These are phyloP conservation scores for Phyllotis vaccarum DNA, from an alignment of 2,797 vertebrate genomes.

Conservation along the genomic window DNA sequence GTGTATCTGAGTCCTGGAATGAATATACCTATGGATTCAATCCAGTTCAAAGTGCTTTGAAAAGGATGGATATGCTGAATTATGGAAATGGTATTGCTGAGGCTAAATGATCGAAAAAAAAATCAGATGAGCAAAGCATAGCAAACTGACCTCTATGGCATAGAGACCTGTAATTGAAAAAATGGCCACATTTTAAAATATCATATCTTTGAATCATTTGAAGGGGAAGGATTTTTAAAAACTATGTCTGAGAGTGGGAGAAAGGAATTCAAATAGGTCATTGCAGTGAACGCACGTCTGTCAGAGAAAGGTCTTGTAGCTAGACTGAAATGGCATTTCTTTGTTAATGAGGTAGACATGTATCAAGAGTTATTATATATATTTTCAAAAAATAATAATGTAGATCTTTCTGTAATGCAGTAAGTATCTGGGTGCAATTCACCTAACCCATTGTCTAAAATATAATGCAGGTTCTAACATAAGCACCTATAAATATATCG, in stretches of 20 bases:
- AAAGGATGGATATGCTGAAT: not conserved
- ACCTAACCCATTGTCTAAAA: conserved; percentile 76
- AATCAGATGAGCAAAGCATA: not conserved
- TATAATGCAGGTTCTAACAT: conserved; percentile 38
- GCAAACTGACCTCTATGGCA: conserved; percentile 52
- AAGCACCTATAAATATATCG: conserved; percentile 60
- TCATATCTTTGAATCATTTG: conserved; percentile 55
- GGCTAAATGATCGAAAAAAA: conserved; percentile 20
- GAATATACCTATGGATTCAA: not conserved
- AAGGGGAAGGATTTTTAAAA: not conserved
- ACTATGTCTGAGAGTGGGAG: conserved; percentile 37
- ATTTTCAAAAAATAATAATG: conserved; percentile 57
- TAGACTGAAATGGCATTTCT: not conserved
- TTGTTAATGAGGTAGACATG: conserved; percentile 68
- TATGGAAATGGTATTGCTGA: not conserved
- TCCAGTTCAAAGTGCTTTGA: not conserved
- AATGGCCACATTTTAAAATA: conserved; percentile 46
- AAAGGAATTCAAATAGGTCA: conserved; percentile 61
- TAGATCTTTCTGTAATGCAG: conserved; percentile 54
- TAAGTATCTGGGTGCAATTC: conserved; percentile 68
- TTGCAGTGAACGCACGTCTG: not conserved
- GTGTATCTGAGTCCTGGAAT: not conserved
- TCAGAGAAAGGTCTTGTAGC: conserved; percentile 67
- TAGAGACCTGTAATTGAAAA: conserved; percentile 49
- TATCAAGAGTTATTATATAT: conserved; percentile 68